These are phyloP conservation scores for Ornithorhynchus anatinus DNA, from an alignment of 2,113 vertebrate species.

Conservation along the genomic window DNA sequence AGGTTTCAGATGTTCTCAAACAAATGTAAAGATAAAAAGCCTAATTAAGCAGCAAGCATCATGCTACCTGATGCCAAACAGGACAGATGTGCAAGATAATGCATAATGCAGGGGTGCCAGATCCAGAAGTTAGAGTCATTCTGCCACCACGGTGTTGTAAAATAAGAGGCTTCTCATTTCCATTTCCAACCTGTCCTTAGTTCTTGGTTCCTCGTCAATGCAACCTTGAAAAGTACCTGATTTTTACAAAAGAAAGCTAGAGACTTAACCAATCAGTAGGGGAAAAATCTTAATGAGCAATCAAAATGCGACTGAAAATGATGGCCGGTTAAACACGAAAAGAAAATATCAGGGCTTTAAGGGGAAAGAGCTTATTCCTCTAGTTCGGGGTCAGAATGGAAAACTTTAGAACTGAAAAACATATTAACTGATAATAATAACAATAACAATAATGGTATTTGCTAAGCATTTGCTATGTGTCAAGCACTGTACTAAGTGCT, in stretches of 20 bases:
- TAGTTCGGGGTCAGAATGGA: background rate
- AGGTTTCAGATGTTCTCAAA: constrained; percentile 81
- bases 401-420: background rate
- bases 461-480: too few relatives aligned
- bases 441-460: too few relatives aligned
- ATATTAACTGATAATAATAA: too few relatives aligned
- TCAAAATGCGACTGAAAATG: background rate
- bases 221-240: background rate
- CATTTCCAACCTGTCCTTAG: constrained; percentile 10
- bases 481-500: too few relatives aligned
- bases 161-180: background rate
- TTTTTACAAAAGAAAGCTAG: background rate
- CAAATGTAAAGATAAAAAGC: constrained; percentile 79
- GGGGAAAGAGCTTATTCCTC: background rate
- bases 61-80: constrained; percentile 72
- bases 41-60: constrained; percentile 83
- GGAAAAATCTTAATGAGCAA: background rate
- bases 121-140: constrained; percentile 14
- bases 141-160: background rate
- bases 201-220: background rate
- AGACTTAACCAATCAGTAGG: background rate
- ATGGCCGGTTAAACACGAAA: background rate
- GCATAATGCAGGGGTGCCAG: constrained; percentile 28
- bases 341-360: background rate
- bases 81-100: constrained; percentile 78